phyloP scores from a whole-genome alignment of 2,888 invertebrate genomes.

The Tachina fera region DNA sequence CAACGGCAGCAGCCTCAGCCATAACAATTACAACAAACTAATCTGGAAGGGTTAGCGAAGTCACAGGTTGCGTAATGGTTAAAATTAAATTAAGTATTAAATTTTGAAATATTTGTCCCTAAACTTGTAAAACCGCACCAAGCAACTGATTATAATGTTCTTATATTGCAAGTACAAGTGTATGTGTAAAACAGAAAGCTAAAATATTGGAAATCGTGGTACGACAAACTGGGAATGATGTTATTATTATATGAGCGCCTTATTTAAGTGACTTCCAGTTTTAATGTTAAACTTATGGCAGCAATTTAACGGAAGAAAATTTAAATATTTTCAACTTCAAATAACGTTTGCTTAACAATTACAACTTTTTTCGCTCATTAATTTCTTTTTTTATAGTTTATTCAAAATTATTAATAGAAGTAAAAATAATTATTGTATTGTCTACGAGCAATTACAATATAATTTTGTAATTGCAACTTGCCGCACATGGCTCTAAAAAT shows the following conservation, averaged over 20 bases:
- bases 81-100: constrained; percentile 61
- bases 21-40: constrained; percentile 24
- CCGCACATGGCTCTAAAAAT: constrained; percentile 48
- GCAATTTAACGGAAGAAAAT: constrained; percentile 21
- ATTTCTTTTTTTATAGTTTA: neutral
- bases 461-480: constrained; percentile 58
- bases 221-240: neutral
- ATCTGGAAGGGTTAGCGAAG: constrained; percentile 44
- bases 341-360: constrained; percentile 3
- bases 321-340: constrained; percentile 23
- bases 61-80: constrained; percentile 57
- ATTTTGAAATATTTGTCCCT: constrained; percentile 47
- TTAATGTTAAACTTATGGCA: constrained; percentile 29
- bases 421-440: constrained; percentile 43
- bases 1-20: constrained; percentile 14
- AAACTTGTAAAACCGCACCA: constrained; percentile 46
- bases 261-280: constrained; percentile 13
- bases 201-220: neutral
- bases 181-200: neutral
- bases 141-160: constrained; percentile 39
- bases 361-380: constrained; percentile 2
- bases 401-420: constrained; percentile 4
- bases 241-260: neutral
- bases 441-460: constrained; percentile 17
- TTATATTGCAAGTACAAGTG: neutral